Conservation (phyloP, 2,113 vertebrate genomes). For the Oncorhynchus tshawytscha region DNA sequence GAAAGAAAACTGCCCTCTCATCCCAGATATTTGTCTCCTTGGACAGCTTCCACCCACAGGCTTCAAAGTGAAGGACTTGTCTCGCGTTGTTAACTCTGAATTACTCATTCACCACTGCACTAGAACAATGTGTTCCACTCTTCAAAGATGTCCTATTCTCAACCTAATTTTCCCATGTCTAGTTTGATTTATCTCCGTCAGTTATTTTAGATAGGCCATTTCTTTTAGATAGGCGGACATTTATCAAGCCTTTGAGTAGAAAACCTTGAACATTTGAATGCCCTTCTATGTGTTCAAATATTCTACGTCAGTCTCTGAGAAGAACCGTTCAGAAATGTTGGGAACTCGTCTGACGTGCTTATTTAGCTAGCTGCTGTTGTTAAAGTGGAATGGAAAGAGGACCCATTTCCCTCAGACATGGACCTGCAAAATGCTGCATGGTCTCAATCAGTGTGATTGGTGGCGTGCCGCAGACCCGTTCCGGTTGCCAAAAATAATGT, state of each 20-base stretch:
- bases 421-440: neutral
- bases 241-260: neutral
- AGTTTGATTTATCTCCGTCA: neutral
- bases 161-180: neutral
- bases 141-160: neutral
- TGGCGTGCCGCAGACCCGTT: neutral
- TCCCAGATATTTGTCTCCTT: neutral
- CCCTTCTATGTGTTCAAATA: no score
- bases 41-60: neutral
- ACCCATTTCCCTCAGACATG: no score
- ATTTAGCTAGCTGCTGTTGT: no score
- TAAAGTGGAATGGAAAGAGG: no score
- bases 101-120: neutral
- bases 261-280: no score
- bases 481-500: neutral
- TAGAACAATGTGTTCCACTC: neutral
- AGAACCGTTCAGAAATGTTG: no score
- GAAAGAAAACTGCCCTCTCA: neutral
- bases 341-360: no score
- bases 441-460: constrained; percentile 6
- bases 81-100: neutral
- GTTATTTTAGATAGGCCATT: neutral
- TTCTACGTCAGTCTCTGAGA: no score
- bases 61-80: neutral
- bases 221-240: neutral